Evolutionary conservation across 1,140 invertebrate genomes (phyloP).

Genomic region (Aphelenchoides fujianensis): DNA sequence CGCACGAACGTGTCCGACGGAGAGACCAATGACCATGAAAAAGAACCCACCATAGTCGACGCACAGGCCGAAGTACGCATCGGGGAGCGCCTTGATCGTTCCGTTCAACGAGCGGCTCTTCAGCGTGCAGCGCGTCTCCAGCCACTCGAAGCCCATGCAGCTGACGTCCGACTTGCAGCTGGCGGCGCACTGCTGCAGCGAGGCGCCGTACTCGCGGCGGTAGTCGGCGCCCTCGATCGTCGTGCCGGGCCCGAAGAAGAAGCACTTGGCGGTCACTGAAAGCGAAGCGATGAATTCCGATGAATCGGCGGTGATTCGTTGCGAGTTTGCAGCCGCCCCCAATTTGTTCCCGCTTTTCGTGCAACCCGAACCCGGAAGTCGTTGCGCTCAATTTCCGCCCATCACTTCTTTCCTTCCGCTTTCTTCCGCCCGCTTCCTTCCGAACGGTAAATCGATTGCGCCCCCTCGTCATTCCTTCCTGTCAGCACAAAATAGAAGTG

Average conservation of each 20-base stretch:
- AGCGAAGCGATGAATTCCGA: not conserved
- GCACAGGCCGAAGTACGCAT: slow-evolving; percentile 38
- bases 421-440: too few relatives aligned
- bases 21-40: too few relatives aligned
- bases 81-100: slow-evolving; percentile 30
- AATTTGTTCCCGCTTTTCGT: not conserved
- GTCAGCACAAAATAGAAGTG: not conserved
- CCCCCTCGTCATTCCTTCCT: not conserved
- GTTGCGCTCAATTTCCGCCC: not conserved
- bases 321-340: not conserved
- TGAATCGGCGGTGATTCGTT: too few relatives aligned
- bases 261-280: slow-evolving; percentile 28
- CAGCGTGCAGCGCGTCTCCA: slow-evolving; percentile 35
- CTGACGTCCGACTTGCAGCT: slow-evolving; percentile 37
- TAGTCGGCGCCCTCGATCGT: slow-evolving; percentile 43
- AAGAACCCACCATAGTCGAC: slow-evolving; percentile 43
- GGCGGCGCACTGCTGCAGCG: slow-evolving; percentile 34
- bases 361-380: not conserved
- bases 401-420: not conserved
- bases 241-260: slow-evolving; percentile 40
- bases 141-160: slow-evolving; percentile 48
- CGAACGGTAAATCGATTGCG: not conserved
- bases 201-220: slow-evolving; percentile 38
- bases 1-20: too few relatives aligned
- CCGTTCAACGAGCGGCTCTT: slow-evolving; percentile 47